Conservation (phyloP, 2,113 vertebrate genomes). For the Orthochromis malagaraziensis region DNA sequence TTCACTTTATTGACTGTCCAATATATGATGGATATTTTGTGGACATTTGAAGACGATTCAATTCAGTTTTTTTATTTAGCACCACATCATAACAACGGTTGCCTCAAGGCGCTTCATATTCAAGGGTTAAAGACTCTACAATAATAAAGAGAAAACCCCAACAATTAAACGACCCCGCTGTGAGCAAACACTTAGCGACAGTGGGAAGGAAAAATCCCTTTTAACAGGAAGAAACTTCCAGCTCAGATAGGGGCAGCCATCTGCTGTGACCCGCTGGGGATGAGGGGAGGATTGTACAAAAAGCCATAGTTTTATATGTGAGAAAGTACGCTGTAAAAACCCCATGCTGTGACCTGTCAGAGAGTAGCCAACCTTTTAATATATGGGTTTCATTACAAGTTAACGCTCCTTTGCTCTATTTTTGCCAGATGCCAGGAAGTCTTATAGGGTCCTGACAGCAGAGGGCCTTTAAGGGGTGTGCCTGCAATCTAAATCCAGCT, state of each 20-base stretch:
- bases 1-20: not conserved
- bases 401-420: constrained; percentile 23
- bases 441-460: not conserved
- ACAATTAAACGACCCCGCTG: not conserved
- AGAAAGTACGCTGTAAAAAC: not conserved
- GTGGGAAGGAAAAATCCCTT: not conserved
- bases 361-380: not conserved
- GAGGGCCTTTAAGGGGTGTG: not conserved
- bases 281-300: not conserved
- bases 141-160: not conserved
- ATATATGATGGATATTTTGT: not conserved
- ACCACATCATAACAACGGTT: not conserved
- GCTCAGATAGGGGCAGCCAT: not conserved
- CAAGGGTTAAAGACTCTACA: not conserved
- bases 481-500: constrained; percentile 52
- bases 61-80: not conserved
- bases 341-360: not conserved
- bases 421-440: constrained; percentile 44
- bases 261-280: not conserved
- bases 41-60: not conserved
- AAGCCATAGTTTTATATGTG: not conserved
- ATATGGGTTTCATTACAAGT: constrained; percentile 55
- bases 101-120: not conserved
- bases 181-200: not conserved
- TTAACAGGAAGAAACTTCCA: not conserved